Percentiles rank a stretch among this genome's conserved stretches.
phyloP scores from a whole-genome alignment of 2,113 vertebrate species.

The Excalfactoria chinensis region DNA sequence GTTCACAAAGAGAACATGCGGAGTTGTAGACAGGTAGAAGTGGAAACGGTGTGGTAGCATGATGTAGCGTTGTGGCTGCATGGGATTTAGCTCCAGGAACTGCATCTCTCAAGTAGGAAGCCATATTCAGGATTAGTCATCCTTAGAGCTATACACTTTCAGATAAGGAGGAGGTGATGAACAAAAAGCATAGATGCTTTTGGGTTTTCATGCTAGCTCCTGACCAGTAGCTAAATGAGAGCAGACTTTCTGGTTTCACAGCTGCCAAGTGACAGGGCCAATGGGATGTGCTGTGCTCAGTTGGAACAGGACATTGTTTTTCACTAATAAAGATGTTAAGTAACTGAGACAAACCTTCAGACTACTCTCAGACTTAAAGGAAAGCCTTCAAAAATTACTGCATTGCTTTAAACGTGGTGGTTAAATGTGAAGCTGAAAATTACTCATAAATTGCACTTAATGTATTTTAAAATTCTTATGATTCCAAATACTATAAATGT shows the following conservation, averaged over 20 bases:
- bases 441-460: background rate
- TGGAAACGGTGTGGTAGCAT: background rate
- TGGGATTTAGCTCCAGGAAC: background rate
- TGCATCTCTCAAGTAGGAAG: background rate
- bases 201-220: background rate
- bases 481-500: background rate
- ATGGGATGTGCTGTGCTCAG: background rate
- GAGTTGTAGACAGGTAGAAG: background rate
- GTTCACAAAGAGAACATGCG: background rate
- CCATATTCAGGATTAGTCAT: background rate
- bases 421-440: background rate
- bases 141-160: background rate
- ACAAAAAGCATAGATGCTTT: background rate
- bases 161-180: background rate
- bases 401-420: background rate
- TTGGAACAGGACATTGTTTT: background rate
- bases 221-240: background rate
- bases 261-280: background rate
- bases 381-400: background rate
- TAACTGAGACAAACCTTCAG: background rate
- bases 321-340: background rate
- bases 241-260: background rate
- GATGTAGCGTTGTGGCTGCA: fast-evolving
- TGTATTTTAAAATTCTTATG: background rate
- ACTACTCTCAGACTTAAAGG: background rate